Evolutionary conservation across 2,888 invertebrate species (phyloP).

Genomic region (Dione juno): DNA sequence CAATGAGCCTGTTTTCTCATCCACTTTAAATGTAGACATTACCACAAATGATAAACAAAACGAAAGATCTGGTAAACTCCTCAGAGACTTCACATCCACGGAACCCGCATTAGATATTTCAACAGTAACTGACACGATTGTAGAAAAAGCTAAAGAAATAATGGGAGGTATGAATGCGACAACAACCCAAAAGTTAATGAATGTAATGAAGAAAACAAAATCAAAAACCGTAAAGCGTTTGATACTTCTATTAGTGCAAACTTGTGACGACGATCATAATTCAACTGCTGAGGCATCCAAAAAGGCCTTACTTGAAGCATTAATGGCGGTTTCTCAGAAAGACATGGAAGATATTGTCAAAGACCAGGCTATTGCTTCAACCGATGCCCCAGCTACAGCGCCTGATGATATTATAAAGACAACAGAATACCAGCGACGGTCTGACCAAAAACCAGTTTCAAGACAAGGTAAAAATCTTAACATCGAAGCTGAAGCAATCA

Average conservation of each 20-base stretch:
- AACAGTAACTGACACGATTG: conserved; percentile 86
- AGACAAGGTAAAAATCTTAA: conserved; percentile 66
- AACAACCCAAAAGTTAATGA: conserved; percentile 88
- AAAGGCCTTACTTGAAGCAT: conserved; percentile 86
- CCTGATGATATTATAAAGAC: conserved; percentile 53
- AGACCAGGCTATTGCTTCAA: conserved; percentile 58
- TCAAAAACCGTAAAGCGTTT: conserved; percentile 89
- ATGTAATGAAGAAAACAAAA: conserved; percentile 91
- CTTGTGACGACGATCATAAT: conserved; percentile 89
- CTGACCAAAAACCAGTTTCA: conserved; percentile 51
- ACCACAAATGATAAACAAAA: conserved; percentile 58
- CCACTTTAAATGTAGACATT: conserved; percentile 62
- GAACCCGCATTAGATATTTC: conserved; percentile 84
- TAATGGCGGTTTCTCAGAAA: conserved; percentile 86
- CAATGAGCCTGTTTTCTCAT: conserved; percentile 65
- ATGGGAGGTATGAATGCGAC: conserved; percentile 90
- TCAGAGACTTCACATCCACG: conserved; percentile 70
- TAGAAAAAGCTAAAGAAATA: conserved; percentile 88
- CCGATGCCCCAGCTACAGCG: conserved; percentile 57
- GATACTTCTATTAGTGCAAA: conserved; percentile 89
- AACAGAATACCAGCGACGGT: conserved; percentile 58
- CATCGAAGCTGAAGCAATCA: conserved; percentile 69
- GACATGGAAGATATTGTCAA: conserved; percentile 79
- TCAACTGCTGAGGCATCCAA: conserved; percentile 88
- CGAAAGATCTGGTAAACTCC: conserved; percentile 66